Evolutionary conservation across 2,113 vertebrate genomes (phyloP).

Genomic region (Siniperca knerii): DNA sequence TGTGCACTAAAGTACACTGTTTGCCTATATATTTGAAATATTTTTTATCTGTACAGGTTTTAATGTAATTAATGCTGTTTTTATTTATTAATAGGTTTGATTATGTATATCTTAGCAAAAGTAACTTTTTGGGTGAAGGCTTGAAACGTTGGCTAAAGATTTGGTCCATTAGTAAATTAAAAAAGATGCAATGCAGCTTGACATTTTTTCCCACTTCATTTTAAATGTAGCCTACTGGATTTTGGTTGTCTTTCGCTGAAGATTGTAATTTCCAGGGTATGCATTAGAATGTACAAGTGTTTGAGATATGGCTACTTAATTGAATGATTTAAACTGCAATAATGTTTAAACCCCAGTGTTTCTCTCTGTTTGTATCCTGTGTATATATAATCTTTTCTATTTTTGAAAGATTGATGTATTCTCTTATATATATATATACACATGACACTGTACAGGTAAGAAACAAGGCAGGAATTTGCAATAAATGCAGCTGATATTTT

Average conservation of each 20-base stretch:
- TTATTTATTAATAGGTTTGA: constrained; percentile 83
- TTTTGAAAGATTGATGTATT: constrained; percentile 60
- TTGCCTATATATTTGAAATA: constrained; percentile 79
- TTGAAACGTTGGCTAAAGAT: constrained; percentile 56
- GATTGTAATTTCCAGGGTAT: constrained; percentile 48
- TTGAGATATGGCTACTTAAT: constrained; percentile 32
- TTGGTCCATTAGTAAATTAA: constrained; percentile 24
- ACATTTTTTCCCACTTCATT: constrained; percentile 29
- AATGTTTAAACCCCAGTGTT: constrained; percentile 38
- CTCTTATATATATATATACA: constrained; percentile 55
- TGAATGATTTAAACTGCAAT: constrained; percentile 59
- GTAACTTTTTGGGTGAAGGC: constrained; percentile 59
- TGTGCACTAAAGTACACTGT: constrained; percentile 82
- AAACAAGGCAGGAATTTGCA: constrained; percentile 72
- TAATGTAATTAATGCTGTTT: constrained; percentile 73
- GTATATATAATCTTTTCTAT: constrained; percentile 70
- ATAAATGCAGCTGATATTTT: constrained; percentile 73
- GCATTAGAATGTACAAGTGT: constrained; percentile 42
- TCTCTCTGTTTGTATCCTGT: constrained; percentile 62
- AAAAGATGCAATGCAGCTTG: constrained; percentile 26
- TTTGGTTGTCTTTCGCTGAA: constrained; percentile 50
- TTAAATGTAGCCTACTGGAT: constrained; percentile 50
- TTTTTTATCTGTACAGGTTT: constrained; percentile 79
- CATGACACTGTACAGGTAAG: constrained; percentile 74
- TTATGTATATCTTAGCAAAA: constrained; percentile 62